Evolutionary conservation across 2,797 vertebrate species (phyloP), one percentile per base, ranked within the genome.

Genomic region (Syndactyla subalaris): DNA sequence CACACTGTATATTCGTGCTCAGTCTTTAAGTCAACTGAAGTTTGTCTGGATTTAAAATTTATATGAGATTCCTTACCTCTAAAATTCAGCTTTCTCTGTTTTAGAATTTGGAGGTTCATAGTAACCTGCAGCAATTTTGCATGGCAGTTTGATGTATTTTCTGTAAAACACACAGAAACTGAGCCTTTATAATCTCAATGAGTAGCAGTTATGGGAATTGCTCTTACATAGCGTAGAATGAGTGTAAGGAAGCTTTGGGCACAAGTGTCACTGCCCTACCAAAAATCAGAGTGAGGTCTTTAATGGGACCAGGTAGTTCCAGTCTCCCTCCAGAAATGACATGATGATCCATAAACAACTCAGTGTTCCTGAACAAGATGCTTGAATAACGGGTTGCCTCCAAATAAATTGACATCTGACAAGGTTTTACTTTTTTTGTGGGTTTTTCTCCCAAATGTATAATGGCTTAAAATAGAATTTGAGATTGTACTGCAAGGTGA

Each of bases 151-250:
- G 45, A 15, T 66, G 4, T 3, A 10, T 85, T 55, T 66, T 51
- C 45, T 73, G 18, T 78, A 62, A 72, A 89, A 30, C 8, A 12
- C 14, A 9, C 16, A 24, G 41, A 20, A 36, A 49, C 48, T 32
- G 54, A 39, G 29, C 29, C 34, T 75, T 2, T 41, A 8, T 55
- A 1, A 48, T 65, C 46, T 65, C 43, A 38, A 23, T 5, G 22
- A 48, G 38, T 17, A 30, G 26, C 32, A 29, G 54, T 36, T 71
- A 34, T 1, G 16, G 9, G 51, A 57, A n/a, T 36, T 38, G 21
- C 24, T 71, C 17, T 62, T 51, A 3, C 0, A 2, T 2, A 5
- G 19, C 12, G 2, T 10, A 4, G 17, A 36, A 9, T 23, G 54
- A 55, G 14, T 41, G 21, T 38, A 63, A 43, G 20, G n/a, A 49